Base-by-base conservation (phyloP, 2,888 invertebrate genomes). In the Metallyticus violacea region DNA sequence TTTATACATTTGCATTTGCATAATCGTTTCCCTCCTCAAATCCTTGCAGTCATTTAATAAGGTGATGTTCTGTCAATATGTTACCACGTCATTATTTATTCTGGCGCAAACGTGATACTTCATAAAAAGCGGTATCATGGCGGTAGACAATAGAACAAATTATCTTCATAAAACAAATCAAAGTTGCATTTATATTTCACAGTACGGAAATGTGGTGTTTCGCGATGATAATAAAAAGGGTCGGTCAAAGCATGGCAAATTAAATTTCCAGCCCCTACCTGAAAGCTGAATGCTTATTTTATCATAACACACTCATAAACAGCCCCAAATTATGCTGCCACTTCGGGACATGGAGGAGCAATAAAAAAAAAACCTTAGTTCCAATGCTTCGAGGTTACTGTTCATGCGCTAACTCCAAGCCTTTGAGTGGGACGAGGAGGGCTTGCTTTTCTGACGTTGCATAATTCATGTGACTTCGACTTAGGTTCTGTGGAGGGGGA, bases 391-490 rank as follows among this genome's bases (percentile, higher is more conserved):
- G 1, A 9, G 40, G 40, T 2, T 40, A 7, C 2, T 62, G 40
- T 22, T 62, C 40, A 62, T 62, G 40, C 40, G 40, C 40, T 4
- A 1, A 40, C n/a, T n/a, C n/a, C n/a, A n/a, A n/a, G n/a, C n/a
- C n/a, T n/a, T n/a, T 2, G 7, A 7, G 9, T 2, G 0, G 9
- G 9, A 62, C 40, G 15, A 9, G 2, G 27, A n/a, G 7, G 9
- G 25, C 77, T 40, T 22, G 40, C 26, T 62, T 62, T 15, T 26
- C 9, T n/a, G 40, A 62, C 6, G 28, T 77, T 83, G 29, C 83
- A 83, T 83, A 83, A 83, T 83, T 83, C 83, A 83, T 83, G 77
- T 83, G 9, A 77, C 76, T 83, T 77, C 25, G 22, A 62, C 62
- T 62, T 26, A 62, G 62, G 81, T 26, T 81, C 40, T 81, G 81